These are phyloP conservation scores for Campoletis sonorensis DNA, from an alignment of 1,140 invertebrate species.

Conservation along the genomic window DNA sequence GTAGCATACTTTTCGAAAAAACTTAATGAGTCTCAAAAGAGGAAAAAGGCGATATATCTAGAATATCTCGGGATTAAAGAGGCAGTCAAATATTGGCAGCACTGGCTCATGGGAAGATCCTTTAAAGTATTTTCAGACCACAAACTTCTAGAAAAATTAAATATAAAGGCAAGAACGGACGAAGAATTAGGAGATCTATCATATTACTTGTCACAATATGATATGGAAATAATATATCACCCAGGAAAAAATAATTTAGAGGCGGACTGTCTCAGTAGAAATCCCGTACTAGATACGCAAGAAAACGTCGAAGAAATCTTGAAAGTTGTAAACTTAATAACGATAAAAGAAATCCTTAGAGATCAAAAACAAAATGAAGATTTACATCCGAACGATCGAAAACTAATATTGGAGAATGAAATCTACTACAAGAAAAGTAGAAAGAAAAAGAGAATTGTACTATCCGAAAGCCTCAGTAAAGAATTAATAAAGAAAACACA, in stretches of 20 bases:
- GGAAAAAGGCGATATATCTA: conserved; percentile 51
- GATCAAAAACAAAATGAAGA: conserved; percentile 56
- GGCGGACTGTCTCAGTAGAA: conserved; percentile 57
- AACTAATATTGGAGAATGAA: conserved; percentile 33
- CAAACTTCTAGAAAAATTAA: conserved; percentile 50
- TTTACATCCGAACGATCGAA: conserved; percentile 54
- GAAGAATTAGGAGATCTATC: conserved; percentile 66
- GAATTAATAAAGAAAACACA: conserved; percentile 34
- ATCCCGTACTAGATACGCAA: conserved; percentile 53
- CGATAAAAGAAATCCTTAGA: conserved; percentile 34
- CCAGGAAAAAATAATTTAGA: conserved; percentile 55
- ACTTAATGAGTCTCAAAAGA: conserved; percentile 59
- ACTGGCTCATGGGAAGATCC: conserved; percentile 44
- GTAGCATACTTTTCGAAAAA: conserved; percentile 56
- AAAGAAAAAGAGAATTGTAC: conserved; percentile 57
- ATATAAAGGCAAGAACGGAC: conserved; percentile 58
- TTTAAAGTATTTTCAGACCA: conserved; percentile 50
- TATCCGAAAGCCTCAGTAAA: conserved; percentile 52
- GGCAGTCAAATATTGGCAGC: conserved; percentile 50
- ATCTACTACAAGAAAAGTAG: conserved; percentile 54
- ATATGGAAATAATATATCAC: conserved; percentile 55
- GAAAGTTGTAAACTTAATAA: conserved; percentile 53
- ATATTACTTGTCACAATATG: conserved; percentile 64
- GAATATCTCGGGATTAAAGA: conserved; percentile 68
- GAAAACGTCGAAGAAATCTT: conserved; percentile 50